Percentiles rank a stretch among this genome's conserved stretches.
Evolutionary conservation across 2,888 invertebrate species (phyloP).

Genomic region (Torymus texanus): DNA sequence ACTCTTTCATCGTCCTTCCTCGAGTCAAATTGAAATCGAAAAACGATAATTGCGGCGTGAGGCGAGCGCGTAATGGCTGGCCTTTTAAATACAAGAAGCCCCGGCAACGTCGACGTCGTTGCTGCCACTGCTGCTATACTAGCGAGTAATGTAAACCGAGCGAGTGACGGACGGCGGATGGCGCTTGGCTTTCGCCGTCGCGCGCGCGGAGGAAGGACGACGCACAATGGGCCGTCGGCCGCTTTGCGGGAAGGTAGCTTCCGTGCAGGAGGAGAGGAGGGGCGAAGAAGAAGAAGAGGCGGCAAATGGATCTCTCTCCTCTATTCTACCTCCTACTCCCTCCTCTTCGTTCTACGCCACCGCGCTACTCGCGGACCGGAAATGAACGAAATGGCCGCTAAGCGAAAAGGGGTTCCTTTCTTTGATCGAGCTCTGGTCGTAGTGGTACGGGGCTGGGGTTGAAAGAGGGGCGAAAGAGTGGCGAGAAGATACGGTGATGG

Average conservation of each 20-base stretch:
- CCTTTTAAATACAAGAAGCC: constrained; percentile 63
- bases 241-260: constrained; percentile 66
- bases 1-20: constrained; percentile 14
- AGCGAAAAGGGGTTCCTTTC: constrained; percentile 71
- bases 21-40: constrained; percentile 69
- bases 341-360: neutral
- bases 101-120: constrained; percentile 56
- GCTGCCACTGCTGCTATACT: constrained; percentile 18
- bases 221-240: constrained; percentile 61
- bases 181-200: constrained; percentile 43
- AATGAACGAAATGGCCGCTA: constrained; percentile 74
- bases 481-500: too few relatives aligned
- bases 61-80: constrained; percentile 65
- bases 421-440: constrained; percentile 65
- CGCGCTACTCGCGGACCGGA: constrained; percentile 65
- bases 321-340: neutral
- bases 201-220: constrained; percentile 58
- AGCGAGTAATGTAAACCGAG: constrained; percentile 70
- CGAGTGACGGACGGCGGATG: constrained; percentile 23
- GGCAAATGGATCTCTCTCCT: constrained; percentile 71
- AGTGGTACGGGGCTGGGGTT: neutral
- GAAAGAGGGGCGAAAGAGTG: too few relatives aligned
- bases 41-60: constrained; percentile 68
- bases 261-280: constrained; percentile 3
- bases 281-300: constrained; percentile 47